Conservation (phyloP, 2,888 invertebrate genomes). For the Andrena flavipes region DNA sequence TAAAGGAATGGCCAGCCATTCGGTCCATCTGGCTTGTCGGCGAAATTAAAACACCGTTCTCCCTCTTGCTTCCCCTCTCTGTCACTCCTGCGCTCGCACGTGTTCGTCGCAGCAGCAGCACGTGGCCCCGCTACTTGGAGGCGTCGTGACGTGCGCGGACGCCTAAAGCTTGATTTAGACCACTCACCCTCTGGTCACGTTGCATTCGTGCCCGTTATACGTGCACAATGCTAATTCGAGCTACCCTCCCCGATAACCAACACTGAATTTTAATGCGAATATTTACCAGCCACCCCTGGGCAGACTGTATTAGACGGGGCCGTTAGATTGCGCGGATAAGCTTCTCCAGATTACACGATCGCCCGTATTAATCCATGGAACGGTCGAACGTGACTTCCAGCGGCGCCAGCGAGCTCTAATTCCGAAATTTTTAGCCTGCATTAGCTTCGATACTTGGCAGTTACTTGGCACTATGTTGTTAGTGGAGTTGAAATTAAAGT, state of each 20-base stretch:
- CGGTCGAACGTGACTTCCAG: neutral
- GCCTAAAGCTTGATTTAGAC: constrained; percentile 48
- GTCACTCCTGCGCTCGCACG: neutral
- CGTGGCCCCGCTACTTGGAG: constrained; percentile 22
- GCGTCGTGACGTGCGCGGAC: constrained; percentile 47
- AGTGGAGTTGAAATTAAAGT: neutral
- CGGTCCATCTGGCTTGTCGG: constrained; percentile 55
- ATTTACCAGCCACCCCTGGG: constrained; percentile 29
- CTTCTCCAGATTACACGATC: constrained; percentile 8
- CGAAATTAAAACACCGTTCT: constrained; percentile 52
- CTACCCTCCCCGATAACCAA: constrained; percentile 20
- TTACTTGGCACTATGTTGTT: neutral
- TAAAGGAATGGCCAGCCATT: constrained; percentile 43
- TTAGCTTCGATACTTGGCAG: neutral
- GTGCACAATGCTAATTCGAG: constrained; percentile 38
- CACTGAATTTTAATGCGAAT: constrained; percentile 56
- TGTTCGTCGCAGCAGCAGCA: neutral
- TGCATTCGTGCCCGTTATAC: constrained; percentile 28
- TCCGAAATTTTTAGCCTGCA: neutral
- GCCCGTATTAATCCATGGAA: constrained; percentile 1
- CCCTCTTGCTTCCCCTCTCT: neutral
- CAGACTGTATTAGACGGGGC: constrained; percentile 22
- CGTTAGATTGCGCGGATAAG: constrained; percentile 18
- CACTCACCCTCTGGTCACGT: constrained; percentile 34
- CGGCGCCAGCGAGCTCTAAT: neutral